Evolutionary conservation across 2,113 vertebrate species (phyloP).

Genomic region (Lipotes vexillifer): DNA sequence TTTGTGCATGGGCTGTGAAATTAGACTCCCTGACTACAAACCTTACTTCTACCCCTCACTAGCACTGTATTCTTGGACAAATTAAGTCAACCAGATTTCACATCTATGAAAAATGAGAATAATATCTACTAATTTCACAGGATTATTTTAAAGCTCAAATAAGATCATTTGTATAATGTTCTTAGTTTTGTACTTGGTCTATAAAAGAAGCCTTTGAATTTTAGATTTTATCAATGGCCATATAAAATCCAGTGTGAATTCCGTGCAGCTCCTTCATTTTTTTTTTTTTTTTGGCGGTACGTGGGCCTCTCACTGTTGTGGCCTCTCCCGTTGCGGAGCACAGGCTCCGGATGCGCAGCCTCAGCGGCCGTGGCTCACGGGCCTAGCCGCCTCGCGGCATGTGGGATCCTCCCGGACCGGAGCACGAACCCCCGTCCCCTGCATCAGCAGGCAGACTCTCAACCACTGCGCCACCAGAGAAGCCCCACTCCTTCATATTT

Average conservation of each 20-base stretch:
- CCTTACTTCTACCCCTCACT: accelerated
- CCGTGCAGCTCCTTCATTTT: background rate
- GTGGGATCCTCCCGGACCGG: no score
- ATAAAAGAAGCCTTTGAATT: background rate
- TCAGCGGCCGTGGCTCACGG: no score
- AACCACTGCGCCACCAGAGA: no score
- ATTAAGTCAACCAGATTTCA: background rate
- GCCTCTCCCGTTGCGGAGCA: no score
- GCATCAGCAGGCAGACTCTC: no score
- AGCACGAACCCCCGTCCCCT: accelerated
- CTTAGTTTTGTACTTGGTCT: background rate
- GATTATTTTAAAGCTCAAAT: background rate
- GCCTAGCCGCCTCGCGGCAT: no score
- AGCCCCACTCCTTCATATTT: background rate
- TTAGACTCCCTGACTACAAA: no score
- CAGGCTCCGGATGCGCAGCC: no score
- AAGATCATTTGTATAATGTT: background rate
- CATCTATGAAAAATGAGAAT: background rate
- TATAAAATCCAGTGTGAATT: background rate
- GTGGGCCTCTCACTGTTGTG: no score
- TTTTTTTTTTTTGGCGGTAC: no score
- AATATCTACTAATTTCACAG: background rate
- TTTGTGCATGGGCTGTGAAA: background rate
- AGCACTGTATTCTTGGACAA: background rate
- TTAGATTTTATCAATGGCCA: background rate